Evolutionary conservation across 2,113 vertebrate species (phyloP).

Genomic region (Sitta europaea): DNA sequence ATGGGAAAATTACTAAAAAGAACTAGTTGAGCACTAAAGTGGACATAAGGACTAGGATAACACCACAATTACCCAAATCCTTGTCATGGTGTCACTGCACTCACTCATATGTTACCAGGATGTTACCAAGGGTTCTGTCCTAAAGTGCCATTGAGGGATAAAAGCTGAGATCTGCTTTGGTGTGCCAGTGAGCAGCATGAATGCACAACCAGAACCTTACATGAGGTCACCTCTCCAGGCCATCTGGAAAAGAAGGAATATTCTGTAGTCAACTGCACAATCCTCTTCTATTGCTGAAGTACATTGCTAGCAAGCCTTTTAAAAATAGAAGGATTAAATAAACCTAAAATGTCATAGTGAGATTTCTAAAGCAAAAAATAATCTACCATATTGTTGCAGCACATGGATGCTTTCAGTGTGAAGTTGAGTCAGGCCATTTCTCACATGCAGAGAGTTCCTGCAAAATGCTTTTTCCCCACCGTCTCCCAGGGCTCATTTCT

Average conservation of each 20-base stretch:
- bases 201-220: not conserved
- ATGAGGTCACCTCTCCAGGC: not conserved
- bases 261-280: not conserved
- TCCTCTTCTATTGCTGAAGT: not conserved
- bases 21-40: not conserved
- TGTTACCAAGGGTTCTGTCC: not conserved
- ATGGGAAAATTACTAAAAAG: not conserved
- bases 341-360: constrained; percentile 16
- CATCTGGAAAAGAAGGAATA: not conserved
- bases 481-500: not conserved
- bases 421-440: not conserved
- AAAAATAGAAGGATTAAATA: constrained; percentile 38
- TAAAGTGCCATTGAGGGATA: not conserved
- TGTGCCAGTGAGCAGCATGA: not conserved
- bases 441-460: not conserved
- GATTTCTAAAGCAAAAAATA: constrained; percentile 28
- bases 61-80: not conserved
- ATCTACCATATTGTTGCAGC: not conserved
- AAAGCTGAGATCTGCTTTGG: not conserved
- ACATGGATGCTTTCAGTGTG: not conserved
- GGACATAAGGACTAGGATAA: not conserved
- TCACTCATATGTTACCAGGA: accelerated
- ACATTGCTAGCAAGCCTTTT: not conserved
- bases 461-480: not conserved
- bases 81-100: not conserved